Evolutionary conservation across 1,140 invertebrate genomes (phyloP).

Genomic region (Leptinotarsa texana): DNA sequence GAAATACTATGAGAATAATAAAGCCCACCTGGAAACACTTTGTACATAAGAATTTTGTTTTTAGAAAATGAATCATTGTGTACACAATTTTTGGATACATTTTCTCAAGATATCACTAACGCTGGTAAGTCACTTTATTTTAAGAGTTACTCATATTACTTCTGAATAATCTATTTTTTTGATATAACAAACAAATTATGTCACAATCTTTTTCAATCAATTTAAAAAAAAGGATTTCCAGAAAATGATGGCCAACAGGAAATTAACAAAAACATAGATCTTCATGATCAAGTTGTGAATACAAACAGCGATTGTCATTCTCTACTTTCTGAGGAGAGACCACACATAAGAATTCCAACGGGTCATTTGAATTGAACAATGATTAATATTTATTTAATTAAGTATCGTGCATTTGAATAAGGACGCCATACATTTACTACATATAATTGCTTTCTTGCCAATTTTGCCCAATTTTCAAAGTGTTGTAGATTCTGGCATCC

Average conservation of each 20-base stretch:
- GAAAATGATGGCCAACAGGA: not conserved
- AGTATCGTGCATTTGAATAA: too few species aligned
- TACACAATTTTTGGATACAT: not conserved
- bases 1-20: not conserved
- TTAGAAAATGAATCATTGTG: conserved; percentile 1
- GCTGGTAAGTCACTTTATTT: not conserved
- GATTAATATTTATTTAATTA: too few species aligned
- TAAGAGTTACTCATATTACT: not conserved
- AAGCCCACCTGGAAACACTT: not conserved
- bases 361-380: too few species aligned
- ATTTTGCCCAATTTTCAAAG: too few species aligned
- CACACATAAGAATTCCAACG: too few species aligned
- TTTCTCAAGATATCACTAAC: not conserved
- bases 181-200: not conserved
- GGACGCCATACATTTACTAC: too few species aligned
- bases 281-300: too few species aligned
- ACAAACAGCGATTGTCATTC: too few species aligned
- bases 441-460: too few species aligned
- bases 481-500: too few species aligned
- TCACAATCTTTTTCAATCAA: not conserved
- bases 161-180: not conserved
- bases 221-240: not conserved
- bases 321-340: too few species aligned
- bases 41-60: not conserved
- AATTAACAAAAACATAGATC: not conserved